phyloP scores from a whole-genome alignment of 2,113 vertebrate genomes.

The Terrapene triunguis region DNA sequence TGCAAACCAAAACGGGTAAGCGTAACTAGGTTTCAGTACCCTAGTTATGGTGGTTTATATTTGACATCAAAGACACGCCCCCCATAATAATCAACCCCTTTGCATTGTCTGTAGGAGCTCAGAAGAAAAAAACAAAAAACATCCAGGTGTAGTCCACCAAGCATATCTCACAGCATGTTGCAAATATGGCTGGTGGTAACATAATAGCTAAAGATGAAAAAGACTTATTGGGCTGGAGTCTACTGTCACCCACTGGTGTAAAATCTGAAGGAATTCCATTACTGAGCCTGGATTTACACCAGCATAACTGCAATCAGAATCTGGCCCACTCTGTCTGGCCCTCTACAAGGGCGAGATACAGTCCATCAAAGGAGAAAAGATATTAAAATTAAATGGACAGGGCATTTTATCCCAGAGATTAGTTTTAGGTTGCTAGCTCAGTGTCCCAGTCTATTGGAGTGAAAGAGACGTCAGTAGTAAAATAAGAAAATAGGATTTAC shows the following conservation, averaged over 20 bases:
- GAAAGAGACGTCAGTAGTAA: not conserved
- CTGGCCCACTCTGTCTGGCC: not conserved
- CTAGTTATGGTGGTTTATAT: not conserved
- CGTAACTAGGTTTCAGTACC: not conserved
- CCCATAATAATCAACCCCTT: not conserved
- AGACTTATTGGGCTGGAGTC: not conserved
- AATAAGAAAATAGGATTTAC: not conserved
- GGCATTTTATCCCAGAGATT: not conserved
- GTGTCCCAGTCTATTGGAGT: not conserved
- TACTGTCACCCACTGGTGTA: not conserved
- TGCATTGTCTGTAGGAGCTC: not conserved
- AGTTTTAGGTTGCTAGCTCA: not conserved
- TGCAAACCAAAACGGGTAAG: not conserved
- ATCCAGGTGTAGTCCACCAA: not conserved
- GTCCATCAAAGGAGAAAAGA: not conserved
- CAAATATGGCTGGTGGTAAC: not conserved
- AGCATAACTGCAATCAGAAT: not conserved
- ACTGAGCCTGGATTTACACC: not conserved
- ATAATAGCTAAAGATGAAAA: not conserved
- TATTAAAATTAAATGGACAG: not conserved
- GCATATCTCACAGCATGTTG: not conserved
- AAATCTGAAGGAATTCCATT: not conserved
- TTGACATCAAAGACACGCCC: not conserved
- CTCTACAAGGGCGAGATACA: not conserved
- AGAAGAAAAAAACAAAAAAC: fast-evolving